Conservation (phyloP, 2,797 vertebrate species). For the Galagoides demidoff region DNA sequence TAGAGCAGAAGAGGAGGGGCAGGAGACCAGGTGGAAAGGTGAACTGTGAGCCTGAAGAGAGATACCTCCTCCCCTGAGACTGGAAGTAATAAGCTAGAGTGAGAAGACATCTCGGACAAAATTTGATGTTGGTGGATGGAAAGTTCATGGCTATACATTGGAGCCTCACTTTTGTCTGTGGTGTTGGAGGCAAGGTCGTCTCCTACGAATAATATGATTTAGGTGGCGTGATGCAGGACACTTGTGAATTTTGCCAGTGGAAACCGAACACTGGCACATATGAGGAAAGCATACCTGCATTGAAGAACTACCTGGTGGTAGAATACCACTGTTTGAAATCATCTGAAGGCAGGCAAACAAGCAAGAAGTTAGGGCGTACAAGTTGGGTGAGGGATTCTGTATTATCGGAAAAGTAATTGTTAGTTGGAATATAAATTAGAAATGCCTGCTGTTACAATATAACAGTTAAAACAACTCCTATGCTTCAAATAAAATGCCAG, state of each 20-base stretch:
- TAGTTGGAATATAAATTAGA: constrained; percentile 29
- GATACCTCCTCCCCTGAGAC: neutral
- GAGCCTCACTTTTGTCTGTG: neutral
- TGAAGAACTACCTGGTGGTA: neutral
- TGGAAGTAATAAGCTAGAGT: neutral
- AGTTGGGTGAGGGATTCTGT: neutral
- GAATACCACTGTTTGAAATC: neutral
- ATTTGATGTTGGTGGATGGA: neutral
- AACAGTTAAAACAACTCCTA: constrained; percentile 24
- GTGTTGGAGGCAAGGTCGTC: neutral
- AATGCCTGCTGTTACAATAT: neutral
- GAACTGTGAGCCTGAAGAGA: neutral
- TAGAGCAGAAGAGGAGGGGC: neutral
- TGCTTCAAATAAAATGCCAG: neutral
- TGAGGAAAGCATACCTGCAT: neutral
- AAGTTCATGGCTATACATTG: neutral
- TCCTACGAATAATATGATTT: neutral
- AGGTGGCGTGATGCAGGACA: neutral
- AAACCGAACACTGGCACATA: neutral
- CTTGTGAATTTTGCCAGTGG: neutral
- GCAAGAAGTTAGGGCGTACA: neutral
- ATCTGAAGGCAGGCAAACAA: neutral
- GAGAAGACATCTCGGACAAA: neutral
- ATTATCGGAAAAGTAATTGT: constrained; percentile 24
- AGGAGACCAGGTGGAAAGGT: neutral